These are phyloP conservation scores for Capromys pilorides DNA, from an alignment of 2,797 vertebrate species.

Conservation along the genomic window DNA sequence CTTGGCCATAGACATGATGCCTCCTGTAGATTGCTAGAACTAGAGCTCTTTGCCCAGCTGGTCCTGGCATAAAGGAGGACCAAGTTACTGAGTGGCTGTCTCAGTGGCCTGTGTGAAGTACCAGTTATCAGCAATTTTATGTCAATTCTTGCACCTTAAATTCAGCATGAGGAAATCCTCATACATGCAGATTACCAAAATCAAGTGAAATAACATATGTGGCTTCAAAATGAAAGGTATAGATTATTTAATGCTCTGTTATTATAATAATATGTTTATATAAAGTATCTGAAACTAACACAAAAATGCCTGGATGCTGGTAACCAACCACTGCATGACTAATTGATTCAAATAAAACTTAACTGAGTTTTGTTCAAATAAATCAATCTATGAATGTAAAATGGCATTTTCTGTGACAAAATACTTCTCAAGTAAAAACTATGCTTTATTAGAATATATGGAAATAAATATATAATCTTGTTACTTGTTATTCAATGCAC, in stretches of 20 bases:
- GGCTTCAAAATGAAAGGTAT: neutral
- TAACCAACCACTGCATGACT: neutral
- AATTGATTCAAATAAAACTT: neutral
- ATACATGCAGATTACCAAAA: neutral
- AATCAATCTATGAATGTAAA: neutral
- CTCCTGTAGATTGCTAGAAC: conserved; percentile 60
- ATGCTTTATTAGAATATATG: neutral
- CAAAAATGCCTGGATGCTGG: neutral
- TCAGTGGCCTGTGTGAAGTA: conserved; percentile 53
- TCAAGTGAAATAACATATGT: neutral
- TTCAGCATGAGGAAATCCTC: neutral
- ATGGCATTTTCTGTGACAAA: neutral
- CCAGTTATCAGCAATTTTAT: neutral
- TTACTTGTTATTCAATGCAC: neutral
- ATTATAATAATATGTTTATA: neutral
- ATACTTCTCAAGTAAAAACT: neutral
- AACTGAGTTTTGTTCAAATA: neutral
- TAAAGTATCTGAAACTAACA: neutral
- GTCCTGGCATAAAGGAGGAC: conserved; percentile 57
- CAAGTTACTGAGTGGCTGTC: conserved; percentile 58
- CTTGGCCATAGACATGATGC: conserved; percentile 66
- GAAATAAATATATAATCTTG: neutral
- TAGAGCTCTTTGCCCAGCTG: conserved; percentile 73
- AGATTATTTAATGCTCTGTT: neutral
- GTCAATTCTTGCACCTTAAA: neutral